Percentiles rank a stretch among this genome's conserved stretches.
phyloP scores from a whole-genome alignment of 2,888 invertebrate genomes.

The Nomada hirtipes region DNA sequence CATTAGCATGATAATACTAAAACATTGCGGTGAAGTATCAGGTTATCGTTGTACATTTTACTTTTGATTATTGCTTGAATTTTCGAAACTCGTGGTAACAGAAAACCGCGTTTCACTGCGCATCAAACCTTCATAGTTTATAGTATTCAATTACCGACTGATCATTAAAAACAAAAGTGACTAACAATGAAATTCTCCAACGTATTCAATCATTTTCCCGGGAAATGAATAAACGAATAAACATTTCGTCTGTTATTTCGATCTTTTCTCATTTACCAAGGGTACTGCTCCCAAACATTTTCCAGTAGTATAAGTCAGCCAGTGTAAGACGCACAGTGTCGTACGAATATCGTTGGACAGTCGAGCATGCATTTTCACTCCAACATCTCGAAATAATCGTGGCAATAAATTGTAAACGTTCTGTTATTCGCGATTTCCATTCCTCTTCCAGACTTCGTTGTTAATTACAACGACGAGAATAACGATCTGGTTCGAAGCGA shows the following conservation, averaged over 20 bases:
- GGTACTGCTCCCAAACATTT: too few relatives aligned
- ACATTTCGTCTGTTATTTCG: too few relatives aligned
- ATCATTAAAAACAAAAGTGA: too few relatives aligned
- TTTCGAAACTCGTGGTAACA: neutral
- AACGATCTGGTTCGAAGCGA: neutral
- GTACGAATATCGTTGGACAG: slow-evolving; percentile 19
- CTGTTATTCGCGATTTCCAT: neutral
- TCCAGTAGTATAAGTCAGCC: slow-evolving; percentile 27
- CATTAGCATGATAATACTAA: slow-evolving; percentile 13
- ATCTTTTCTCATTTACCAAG: too few relatives aligned
- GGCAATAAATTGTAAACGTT: slow-evolving; percentile 36
- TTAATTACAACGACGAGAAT: neutral
- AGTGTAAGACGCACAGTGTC: slow-evolving; percentile 20
- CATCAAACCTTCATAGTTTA: too few relatives aligned
- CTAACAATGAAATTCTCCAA: neutral
- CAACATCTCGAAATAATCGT: slow-evolving; percentile 39
- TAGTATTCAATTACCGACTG: too few relatives aligned
- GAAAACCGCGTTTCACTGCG: neutral
- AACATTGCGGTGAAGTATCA: neutral
- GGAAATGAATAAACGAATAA: too few relatives aligned
- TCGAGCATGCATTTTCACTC: slow-evolving; percentile 21
- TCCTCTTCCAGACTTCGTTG: neutral
- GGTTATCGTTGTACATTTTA: slow-evolving; percentile 13
- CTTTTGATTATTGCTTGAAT: neutral
- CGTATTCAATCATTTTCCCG: too few relatives aligned